Percentiles rank a stretch among this genome's conserved stretches.
phyloP scores from a whole-genome alignment of 2,888 invertebrate genomes.

The Nowickia ferox region DNA sequence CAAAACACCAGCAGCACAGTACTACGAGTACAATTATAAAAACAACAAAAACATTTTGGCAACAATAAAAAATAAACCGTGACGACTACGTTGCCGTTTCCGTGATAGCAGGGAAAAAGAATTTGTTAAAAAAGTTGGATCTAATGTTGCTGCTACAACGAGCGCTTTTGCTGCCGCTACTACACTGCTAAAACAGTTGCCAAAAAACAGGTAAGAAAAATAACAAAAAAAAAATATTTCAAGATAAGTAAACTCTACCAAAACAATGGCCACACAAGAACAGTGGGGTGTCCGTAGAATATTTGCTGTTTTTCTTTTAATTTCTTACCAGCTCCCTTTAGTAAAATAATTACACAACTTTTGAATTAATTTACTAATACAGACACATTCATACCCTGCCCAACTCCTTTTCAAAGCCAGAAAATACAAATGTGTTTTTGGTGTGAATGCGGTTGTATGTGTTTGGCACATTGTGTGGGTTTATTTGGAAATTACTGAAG shows the following conservation, averaged over 20 bases:
- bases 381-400: constrained; percentile 9
- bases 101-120: constrained; percentile 18
- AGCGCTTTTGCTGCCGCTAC: not conserved
- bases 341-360: constrained; percentile 62
- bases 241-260: constrained; percentile 51
- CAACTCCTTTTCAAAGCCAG: not conserved
- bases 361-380: constrained; percentile 64
- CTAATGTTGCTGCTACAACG: not conserved
- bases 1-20: constrained; percentile 18
- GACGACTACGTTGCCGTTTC: not conserved
- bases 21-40: not conserved
- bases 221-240: constrained; percentile 11
- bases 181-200: constrained; percentile 57
- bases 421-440: not conserved
- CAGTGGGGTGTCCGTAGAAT: constrained; percentile 49
- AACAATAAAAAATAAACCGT: constrained; percentile 24
- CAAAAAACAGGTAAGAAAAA: constrained; percentile 38
- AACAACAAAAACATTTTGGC: constrained; percentile 31
- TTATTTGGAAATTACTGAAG: constrained; percentile 48
- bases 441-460: not conserved
- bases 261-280: constrained; percentile 27
- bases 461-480: not conserved
- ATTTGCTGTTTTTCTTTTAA: not conserved
- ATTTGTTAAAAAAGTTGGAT: constrained; percentile 38
- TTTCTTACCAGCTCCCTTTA: constrained; percentile 10